phyloP scores from a whole-genome alignment of 1,140 invertebrate genomes.

The Drosophila oshimai region DNA sequence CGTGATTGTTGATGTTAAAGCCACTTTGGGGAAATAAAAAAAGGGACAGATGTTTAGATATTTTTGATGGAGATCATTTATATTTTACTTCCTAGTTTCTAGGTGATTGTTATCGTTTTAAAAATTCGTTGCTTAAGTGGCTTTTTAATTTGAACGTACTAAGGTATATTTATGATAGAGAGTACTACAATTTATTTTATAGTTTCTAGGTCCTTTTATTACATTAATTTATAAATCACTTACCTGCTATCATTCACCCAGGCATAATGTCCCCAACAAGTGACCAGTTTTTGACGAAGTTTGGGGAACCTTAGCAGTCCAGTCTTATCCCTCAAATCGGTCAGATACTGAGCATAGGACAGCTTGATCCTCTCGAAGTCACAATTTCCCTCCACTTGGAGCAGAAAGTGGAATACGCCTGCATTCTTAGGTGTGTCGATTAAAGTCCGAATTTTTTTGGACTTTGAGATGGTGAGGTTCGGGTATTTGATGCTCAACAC shows the following conservation, averaged over 20 bases:
- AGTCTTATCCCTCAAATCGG: conserved; percentile 84
- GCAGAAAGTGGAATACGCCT: conserved; percentile 87
- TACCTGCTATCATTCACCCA: conserved; percentile 84
- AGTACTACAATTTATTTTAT: too few species aligned
- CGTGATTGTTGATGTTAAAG: conserved; percentile 89
- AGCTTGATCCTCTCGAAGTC: conserved; percentile 83
- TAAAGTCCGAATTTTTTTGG: conserved; percentile 86
- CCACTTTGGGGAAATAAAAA: conserved; percentile 51
- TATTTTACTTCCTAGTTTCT: too few species aligned
- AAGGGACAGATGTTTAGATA: too few species aligned
- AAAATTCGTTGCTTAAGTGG: too few species aligned
- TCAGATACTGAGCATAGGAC: conserved; percentile 83
- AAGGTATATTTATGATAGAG: too few species aligned
- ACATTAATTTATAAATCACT: neutral
- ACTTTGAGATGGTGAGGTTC: conserved; percentile 86
- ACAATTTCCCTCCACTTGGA: conserved; percentile 85
- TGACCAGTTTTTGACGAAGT: conserved; percentile 85
- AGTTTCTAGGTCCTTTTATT: too few species aligned
- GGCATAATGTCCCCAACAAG: conserved; percentile 87
- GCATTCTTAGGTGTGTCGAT: conserved; percentile 88
- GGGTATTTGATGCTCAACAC: conserved; percentile 84
- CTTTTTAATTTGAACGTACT: too few species aligned
- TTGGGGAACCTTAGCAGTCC: conserved; percentile 86
- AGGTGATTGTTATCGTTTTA: too few species aligned
- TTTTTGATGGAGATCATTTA: too few species aligned